Conservation (phyloP, 2,888 invertebrate species). For the Leptopterna dolabrata region DNA sequence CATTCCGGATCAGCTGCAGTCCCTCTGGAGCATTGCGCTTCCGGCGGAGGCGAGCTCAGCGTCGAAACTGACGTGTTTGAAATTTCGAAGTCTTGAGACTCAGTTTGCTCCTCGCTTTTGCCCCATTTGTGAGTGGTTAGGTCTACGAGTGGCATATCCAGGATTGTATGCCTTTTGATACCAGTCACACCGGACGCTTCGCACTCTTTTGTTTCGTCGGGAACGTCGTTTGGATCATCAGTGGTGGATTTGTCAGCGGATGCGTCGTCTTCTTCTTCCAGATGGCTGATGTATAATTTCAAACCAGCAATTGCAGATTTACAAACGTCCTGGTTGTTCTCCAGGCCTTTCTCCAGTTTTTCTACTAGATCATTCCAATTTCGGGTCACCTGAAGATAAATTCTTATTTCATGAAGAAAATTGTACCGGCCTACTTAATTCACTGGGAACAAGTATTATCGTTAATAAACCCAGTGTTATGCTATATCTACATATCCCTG, state of each 20-base stretch:
- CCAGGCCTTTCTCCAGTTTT: background rate
- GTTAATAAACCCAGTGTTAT: no score
- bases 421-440: no score
- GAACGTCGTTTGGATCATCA: background rate
- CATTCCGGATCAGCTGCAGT: background rate
- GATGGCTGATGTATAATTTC: slow-evolving; percentile 59
- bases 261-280: slow-evolving; percentile 58
- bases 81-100: background rate
- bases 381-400: background rate
- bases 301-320: background rate
- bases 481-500: no score
- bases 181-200: background rate
- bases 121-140: background rate
- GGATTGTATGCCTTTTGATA: background rate
- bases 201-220: background rate
- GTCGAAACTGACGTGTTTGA: background rate
- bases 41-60: background rate
- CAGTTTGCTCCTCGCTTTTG: background rate
- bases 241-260: background rate
- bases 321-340: background rate
- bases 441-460: no score
- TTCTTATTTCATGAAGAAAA: background rate
- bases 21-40: background rate
- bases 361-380: slow-evolving; percentile 9
- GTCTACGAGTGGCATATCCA: background rate